Evolutionary conservation across 2,797 vertebrate genomes (phyloP).

Genomic region (Notoglanidium macrostoma): DNA sequence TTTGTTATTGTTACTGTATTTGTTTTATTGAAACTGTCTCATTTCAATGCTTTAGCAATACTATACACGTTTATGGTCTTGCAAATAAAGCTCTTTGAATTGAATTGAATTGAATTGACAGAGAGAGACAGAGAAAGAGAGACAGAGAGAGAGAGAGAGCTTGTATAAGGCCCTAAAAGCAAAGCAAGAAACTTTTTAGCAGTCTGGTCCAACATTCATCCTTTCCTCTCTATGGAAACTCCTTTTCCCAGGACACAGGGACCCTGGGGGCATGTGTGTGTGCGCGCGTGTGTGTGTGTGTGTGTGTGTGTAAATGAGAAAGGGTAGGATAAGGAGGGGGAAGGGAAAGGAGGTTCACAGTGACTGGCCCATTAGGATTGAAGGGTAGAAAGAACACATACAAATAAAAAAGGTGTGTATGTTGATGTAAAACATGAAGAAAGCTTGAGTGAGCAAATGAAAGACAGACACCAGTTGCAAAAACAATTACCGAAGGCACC

Average conservation of each 20-base stretch:
- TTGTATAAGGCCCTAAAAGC: conserved; percentile 40
- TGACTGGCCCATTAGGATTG: conserved; percentile 28
- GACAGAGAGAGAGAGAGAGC: background rate
- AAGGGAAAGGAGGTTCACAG: conserved; percentile 25
- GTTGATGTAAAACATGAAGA: background rate
- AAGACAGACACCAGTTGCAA: background rate
- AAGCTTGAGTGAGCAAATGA: background rate
- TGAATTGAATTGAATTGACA: background rate
- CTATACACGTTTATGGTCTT: too few species aligned
- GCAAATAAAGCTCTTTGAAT: too few species aligned
- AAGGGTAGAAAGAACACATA: background rate
- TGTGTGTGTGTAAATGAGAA: conserved; percentile 13
- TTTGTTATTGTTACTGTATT: too few species aligned
- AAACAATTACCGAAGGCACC: background rate
- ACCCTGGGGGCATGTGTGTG: conserved; percentile 35
- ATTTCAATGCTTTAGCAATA: too few species aligned
- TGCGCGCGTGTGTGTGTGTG: conserved; percentile 23
- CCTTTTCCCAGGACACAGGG: conserved; percentile 55
- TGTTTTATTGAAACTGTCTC: too few species aligned
- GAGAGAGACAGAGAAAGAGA: too few species aligned
- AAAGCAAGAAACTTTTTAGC: conserved; percentile 46
- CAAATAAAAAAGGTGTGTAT: background rate
- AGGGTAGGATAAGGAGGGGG: background rate
- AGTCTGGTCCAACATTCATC: conserved; percentile 55
- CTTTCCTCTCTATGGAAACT: conserved; percentile 54